Base-by-base conservation (phyloP, 2,113 vertebrate genomes). In the Melozone crissalis region DNA sequence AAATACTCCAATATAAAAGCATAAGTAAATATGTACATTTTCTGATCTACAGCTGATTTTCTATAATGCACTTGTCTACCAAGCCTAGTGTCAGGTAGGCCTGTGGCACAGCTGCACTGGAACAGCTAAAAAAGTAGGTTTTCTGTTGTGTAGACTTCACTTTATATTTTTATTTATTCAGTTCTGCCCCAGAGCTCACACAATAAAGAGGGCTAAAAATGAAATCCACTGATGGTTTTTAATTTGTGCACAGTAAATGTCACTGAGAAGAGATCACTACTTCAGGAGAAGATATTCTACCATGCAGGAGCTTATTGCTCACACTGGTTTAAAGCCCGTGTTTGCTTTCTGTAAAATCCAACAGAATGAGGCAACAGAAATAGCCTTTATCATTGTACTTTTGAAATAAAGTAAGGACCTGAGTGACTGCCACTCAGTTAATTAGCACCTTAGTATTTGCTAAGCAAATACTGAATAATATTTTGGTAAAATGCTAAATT, bases 171-270 rank as follows among this genome's bases (percentile, higher is more conserved):
- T 80, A 72, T 95, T 92, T 93, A 68, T 77, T 90, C 2, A 11
- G 11, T 71, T 87, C 55, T 96, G 24, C 37, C 43, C 57, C 0
- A 0, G 84, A 90, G 49, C 41, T 90, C 63, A 43, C 28, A 90
- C 39, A 86, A 59, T 66, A 76, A 85, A 89, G 17, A 80, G 31
- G 21, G 65, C 57, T 83, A 33, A 75, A 90, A 92, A 67, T 78
- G n/a, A 94, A 97, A 90, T 88, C 21, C 92, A 87, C 52, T 49
- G 57, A 55, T 55, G 8, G 23, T 63, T 95, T 81, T 93, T 79
- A 85, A 66, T 28, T 72, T 85, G 49, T 59, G 22, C 78, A 65
- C 28, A 33, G 57, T 78, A 92, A 94, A 93, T 84, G 69, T 90
- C 86, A 89, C 80, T 0, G 0, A 74, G 75, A 85, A 82, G 55